A percentile compares a stretch with the other conserved stretches of the same genome.
Conservation (phyloP, 1,140 invertebrate genomes). For the Drosophila obscura region DNA sequence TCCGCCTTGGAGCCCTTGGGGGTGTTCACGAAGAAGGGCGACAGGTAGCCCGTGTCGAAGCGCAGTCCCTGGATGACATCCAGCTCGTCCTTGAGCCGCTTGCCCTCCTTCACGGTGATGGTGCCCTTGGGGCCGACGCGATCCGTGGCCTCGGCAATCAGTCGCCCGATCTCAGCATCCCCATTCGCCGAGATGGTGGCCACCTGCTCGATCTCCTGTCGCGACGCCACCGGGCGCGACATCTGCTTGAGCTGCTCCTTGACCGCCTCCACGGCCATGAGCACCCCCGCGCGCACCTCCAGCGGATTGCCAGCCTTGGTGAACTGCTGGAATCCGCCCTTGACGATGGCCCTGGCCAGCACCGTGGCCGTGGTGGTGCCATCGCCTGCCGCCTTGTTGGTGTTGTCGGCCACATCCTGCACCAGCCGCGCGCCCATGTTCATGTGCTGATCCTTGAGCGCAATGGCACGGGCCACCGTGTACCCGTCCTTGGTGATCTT, state of each 20-base stretch:
- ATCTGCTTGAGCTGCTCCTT: slow-evolving; percentile 94
- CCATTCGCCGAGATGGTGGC: slow-evolving; percentile 99
- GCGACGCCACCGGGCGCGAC: slow-evolving; percentile 97
- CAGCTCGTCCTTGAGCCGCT: slow-evolving; percentile 97
- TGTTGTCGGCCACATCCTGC: slow-evolving; percentile 99
- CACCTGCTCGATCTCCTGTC: slow-evolving; percentile 99
- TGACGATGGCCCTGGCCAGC: slow-evolving; percentile 97
- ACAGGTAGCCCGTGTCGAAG: slow-evolving; percentile 99
- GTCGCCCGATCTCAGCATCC: slow-evolving; percentile 93
- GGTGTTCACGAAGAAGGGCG: slow-evolving; percentile 99
- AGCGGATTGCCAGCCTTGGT: slow-evolving; percentile 99
- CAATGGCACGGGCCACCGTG: slow-evolving; percentile 98
- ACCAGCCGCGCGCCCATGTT: slow-evolving; percentile 99
- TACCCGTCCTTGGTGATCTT: slow-evolving; percentile 99
- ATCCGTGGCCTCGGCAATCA: slow-evolving; percentile 99
- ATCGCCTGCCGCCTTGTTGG: slow-evolving; percentile 99
- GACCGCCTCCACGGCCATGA: slow-evolving; percentile 96
- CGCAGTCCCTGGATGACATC: slow-evolving; percentile 99
- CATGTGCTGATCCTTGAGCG: slow-evolving; percentile 99
- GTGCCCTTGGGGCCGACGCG: slow-evolving; percentile 97
- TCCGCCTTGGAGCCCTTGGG: slow-evolving; percentile 98
- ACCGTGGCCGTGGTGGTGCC: slow-evolving; percentile 99
- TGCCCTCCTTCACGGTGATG: slow-evolving; percentile 99
- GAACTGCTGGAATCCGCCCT: slow-evolving; percentile 99
- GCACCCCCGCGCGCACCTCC: slow-evolving; percentile 97